These are phyloP conservation scores for Panthera uncia DNA, from an alignment of 2,113 vertebrate species.

Conservation along the genomic window DNA sequence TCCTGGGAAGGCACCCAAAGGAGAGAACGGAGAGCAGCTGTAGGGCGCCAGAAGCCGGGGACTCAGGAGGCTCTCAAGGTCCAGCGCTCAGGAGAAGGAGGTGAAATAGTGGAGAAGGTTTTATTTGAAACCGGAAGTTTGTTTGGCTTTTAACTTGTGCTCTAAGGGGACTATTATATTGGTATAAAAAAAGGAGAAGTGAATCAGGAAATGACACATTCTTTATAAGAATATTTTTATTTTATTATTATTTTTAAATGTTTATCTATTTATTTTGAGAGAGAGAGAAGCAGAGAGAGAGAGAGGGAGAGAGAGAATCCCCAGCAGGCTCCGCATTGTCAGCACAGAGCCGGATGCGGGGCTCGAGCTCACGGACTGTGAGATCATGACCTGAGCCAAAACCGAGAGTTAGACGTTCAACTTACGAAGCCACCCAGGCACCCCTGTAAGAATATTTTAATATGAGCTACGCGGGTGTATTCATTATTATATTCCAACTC, in stretches of 20 bases:
- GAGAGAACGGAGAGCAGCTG: neutral
- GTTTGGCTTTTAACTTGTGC: neutral
- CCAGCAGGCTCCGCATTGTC: too few species aligned
- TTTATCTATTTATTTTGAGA: too few species aligned
- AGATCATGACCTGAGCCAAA: too few species aligned
- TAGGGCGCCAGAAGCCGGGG: rapidly evolving
- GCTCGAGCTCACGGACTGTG: too few species aligned
- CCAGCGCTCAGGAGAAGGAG: neutral
- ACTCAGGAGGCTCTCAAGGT: neutral
- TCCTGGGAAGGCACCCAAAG: neutral
- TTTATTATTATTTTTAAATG: too few species aligned
- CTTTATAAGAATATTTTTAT: neutral
- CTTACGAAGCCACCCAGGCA: too few species aligned
- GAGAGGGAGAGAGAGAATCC: too few species aligned
- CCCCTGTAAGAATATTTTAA: neutral
- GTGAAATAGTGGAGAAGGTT: neutral
- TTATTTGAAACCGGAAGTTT: neutral
- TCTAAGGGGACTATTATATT: neutral
- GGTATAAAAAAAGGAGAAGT: neutral
- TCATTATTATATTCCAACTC: neutral
- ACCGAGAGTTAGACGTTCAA: too few species aligned
- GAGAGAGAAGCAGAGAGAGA: too few species aligned
- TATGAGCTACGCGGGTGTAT: neutral
- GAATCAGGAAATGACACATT: neutral
- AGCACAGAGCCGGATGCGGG: too few species aligned